Evolutionary conservation across 2,113 vertebrate genomes (phyloP).

Genomic region (Lontra canadensis): DNA sequence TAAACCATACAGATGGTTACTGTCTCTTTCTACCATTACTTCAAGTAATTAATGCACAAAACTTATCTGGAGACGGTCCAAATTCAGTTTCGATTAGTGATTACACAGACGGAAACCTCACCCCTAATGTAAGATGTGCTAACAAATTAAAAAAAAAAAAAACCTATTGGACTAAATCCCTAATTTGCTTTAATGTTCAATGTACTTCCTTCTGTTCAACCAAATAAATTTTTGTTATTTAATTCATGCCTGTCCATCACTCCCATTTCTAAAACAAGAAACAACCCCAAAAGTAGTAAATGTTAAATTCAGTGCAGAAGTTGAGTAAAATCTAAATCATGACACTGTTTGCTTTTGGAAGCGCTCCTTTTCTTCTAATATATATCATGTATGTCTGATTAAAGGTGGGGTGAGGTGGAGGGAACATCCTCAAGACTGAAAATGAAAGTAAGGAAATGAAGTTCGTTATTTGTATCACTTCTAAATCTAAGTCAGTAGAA

Average conservation of each 20-base stretch:
- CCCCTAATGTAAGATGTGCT: background rate
- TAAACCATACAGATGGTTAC: background rate
- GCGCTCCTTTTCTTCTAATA: background rate
- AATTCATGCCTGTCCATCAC: background rate
- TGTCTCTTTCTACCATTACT: background rate
- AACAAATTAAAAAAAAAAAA: background rate
- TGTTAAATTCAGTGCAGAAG: background rate
- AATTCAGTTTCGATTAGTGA: background rate
- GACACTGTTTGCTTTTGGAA: background rate
- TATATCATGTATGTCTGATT: background rate
- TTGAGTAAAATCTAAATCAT: background rate
- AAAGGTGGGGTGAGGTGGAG: background rate
- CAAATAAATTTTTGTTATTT: background rate
- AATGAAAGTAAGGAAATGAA: slow-evolving; percentile 7
- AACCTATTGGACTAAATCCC: background rate
- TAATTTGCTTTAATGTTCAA: slow-evolving; percentile 24
- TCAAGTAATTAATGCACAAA: background rate
- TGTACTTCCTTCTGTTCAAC: background rate
- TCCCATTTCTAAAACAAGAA: background rate
- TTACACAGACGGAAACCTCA: slow-evolving; percentile 18
- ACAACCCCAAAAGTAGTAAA: background rate
- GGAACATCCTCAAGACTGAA: background rate
- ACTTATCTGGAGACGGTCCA: background rate
- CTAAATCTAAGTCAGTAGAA: background rate
- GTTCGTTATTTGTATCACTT: background rate